A percentile compares a stretch with the other conserved stretches of the same genome.
These are phyloP conservation scores for Delphinus delphis DNA, from an alignment of 2,113 vertebrate species.

Conservation along the genomic window DNA sequence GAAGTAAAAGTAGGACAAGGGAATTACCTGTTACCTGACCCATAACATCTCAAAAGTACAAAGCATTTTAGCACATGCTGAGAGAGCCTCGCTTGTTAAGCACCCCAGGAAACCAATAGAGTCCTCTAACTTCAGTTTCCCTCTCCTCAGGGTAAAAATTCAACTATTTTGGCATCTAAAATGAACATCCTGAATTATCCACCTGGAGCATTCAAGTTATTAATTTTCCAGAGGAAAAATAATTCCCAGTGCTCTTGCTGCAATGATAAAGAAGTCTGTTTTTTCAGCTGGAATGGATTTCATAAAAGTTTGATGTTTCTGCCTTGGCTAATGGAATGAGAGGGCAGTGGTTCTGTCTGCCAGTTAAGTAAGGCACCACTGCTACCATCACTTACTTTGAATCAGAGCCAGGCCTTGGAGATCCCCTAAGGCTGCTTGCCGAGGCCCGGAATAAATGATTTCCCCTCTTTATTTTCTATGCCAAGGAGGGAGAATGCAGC, in stretches of 20 bases:
- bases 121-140: background rate
- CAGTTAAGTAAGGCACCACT: slow-evolving; percentile 52
- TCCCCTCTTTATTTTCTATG: slow-evolving; percentile 71
- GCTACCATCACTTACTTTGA: slow-evolving; percentile 43
- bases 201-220: slow-evolving; percentile 31
- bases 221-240: slow-evolving; percentile 59
- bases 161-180: background rate
- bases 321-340: slow-evolving; percentile 46
- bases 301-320: slow-evolving; percentile 54
- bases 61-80: background rate
- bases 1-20: background rate
- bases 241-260: background rate
- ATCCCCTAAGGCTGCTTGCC: slow-evolving; percentile 66
- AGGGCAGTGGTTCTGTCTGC: slow-evolving; percentile 42
- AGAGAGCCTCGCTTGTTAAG: background rate
- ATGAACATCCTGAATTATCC: slow-evolving; percentile 1
- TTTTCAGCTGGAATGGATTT: slow-evolving; percentile 42
- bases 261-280: slow-evolving; percentile 57
- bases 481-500: slow-evolving; percentile 74
- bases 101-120: background rate
- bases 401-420: slow-evolving; percentile 41
- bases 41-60: background rate
- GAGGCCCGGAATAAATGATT: slow-evolving; percentile 65
- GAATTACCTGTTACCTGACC: background rate
- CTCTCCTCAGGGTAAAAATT: background rate